These are phyloP conservation scores for Notospermus geniculatus DNA, from an alignment of 1,140 invertebrate genomes.

Conservation along the genomic window DNA sequence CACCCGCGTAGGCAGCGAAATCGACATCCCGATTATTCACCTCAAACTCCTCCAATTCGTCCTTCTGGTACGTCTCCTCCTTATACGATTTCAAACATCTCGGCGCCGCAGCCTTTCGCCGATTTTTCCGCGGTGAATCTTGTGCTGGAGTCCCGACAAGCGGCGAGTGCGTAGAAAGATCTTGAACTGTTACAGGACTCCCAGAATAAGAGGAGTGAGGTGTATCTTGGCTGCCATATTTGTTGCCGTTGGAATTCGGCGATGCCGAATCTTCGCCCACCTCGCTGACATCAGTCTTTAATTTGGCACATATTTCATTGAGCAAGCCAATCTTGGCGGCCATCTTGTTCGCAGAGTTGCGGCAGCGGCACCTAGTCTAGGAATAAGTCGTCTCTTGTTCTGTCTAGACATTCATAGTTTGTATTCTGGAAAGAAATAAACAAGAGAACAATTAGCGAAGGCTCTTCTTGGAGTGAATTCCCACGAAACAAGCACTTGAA, in stretches of 20 bases:
- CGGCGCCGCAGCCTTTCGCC: conserved; percentile 31
- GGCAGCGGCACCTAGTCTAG: no score
- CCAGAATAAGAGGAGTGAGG: neutral
- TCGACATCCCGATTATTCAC: conserved; percentile 39
- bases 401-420: no score
- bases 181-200: no score
- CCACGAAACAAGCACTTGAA: no score
- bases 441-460: no score
- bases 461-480: no score
- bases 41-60: conserved; percentile 35
- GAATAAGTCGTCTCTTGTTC: no score
- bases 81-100: conserved; percentile 23
- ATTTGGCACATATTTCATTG: conserved; percentile 48
- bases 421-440: no score
- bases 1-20: conserved; percentile 27
- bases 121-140: conserved; percentile 18
- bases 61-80: conserved; percentile 23
- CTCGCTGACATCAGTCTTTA: conserved; percentile 29
- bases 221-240: conserved; percentile 7
- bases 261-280: neutral
- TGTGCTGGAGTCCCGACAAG: conserved; percentile 7
- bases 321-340: conserved; percentile 15
- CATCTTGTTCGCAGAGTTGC: neutral
- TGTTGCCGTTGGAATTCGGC: neutral
- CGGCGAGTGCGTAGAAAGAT: neutral